Base-by-base conservation (phyloP, 2,113 vertebrate species). In the Cryptomyrus ogoouensis region DNA sequence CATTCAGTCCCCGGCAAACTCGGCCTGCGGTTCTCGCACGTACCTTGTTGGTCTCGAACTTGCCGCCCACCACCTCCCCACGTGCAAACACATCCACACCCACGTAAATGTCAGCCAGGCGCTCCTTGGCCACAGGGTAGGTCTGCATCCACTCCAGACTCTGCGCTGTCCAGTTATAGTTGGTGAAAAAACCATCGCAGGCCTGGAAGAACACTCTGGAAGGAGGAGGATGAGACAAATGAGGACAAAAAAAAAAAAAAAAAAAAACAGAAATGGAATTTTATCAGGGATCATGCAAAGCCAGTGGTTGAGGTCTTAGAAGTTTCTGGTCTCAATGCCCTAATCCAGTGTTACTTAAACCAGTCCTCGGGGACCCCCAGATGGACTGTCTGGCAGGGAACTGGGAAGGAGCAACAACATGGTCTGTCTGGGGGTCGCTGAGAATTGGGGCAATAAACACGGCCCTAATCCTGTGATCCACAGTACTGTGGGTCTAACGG, bases 181-280 rank as follows among this genome's bases (percentile, higher is more conserved):
- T 99, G 89, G 97, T 98, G 93, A 99, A 99, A 80, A 99, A 94
- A 58, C 98, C 98, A 0, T 99, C 98, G 0, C 98, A 99, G 6
- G 95, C 94, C 0, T 98, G 95, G 0, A 99, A 98, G 93, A 98
- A 99, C 44, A 97, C 87, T 90, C 98, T 99, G 91, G 70, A 27
- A 47, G 56, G 70, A 85, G 88, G 6, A 31, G 88, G 27, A 19
- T 1, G 15, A 17, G 17, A 83, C 12, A 21, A 42, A 88, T 21
- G 35, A 53, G 13, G 35, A 35, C 49, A 58, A 27, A 86, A 47
- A 49, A 9, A 62, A 56, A 44, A 62, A 56, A 44, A 12, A 27
- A 35, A 42, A 9, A 44, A 44, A 44, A 19, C 52, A 53, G 13
- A 35, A 39, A 31, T 27, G 27, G 27, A 52, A 47, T 84, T 44